These are phyloP conservation scores for Agonopterix arenella DNA, from an alignment of 2,888 invertebrate genomes.

Conservation along the genomic window DNA sequence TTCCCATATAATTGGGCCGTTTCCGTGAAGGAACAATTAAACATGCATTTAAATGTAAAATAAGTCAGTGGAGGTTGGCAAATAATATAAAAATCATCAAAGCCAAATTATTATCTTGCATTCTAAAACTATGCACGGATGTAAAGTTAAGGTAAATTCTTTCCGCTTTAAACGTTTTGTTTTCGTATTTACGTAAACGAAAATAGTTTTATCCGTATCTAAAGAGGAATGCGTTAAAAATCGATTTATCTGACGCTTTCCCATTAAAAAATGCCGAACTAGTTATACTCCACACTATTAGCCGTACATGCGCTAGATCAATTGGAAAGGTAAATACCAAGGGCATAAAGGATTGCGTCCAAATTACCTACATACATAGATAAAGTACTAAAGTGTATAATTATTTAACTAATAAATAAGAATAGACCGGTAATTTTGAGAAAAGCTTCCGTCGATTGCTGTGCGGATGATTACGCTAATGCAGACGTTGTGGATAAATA, in stretches of 20 bases:
- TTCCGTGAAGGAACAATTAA: slow-evolving; percentile 3
- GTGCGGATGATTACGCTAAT: slow-evolving; percentile 48
- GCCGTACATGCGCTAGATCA: slow-evolving; percentile 17
- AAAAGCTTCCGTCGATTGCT: slow-evolving; percentile 39
- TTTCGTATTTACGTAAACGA: slow-evolving; percentile 1
- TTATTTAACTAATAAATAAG: slow-evolving; percentile 24
- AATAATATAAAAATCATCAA: no score
- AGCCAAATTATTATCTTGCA: no score
- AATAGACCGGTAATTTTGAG: slow-evolving; percentile 30
- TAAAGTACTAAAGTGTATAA: slow-evolving; percentile 15
- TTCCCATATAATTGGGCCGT: slow-evolving; percentile 18
- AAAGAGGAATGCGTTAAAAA: slow-evolving; percentile 29
- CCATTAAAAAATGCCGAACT: slow-evolving; percentile 19
- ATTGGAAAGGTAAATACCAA: slow-evolving; percentile 25
- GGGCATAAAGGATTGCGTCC: slow-evolving; percentile 16
- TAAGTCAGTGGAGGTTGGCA: no score
- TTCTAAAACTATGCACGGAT: not conserved
- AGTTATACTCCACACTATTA: slow-evolving; percentile 18
- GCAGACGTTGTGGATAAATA: slow-evolving; percentile 40
- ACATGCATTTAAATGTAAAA: not conserved
- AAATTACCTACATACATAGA: slow-evolving; percentile 16
- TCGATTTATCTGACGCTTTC: slow-evolving; percentile 24
- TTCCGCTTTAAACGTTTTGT: not conserved
- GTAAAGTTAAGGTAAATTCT: no score
- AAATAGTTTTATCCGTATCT: slow-evolving; percentile 5